Evolutionary conservation across 2,797 vertebrate species (phyloP), one percentile per base, ranked within the genome.

Genomic region (Muscicapa comitata): DNA sequence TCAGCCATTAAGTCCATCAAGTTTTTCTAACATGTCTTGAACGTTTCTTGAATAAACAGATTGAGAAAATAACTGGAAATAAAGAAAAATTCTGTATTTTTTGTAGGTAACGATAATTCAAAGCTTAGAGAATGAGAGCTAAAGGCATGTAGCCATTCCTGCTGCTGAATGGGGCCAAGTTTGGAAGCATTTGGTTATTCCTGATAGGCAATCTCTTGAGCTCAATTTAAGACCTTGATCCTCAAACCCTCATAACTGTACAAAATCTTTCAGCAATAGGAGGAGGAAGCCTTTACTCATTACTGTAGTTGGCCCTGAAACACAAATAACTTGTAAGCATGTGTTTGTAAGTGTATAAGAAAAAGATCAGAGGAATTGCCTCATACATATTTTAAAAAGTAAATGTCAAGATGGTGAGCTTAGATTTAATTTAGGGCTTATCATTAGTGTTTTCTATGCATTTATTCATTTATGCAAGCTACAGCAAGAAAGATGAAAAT

Each of bases 401-500:
- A 82, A 85, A 87, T 47, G 72, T 91, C 93, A 93, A 82, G 90
- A 88, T 79, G 81, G 33, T 57, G 48, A 94, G 80, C 48, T 94
- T 86, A 78, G 73, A 73, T 92, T 95, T 92, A 92, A 95, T 90
- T 92, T 92, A 92, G 51, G 50, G n/a, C 38, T 91, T 59, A 82
- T 63, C 74, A 80, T 92, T 94, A 91, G 65, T 85, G 77, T 67
- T 88, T 91, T 79, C 47, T 59, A 92, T 95, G 95, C 53, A 96
- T 96, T 92, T 95, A 95, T 95, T 94, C 74, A 94, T 94, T 94
- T 92, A 92, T 95, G 89, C 88, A 92, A 87, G 84, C 87, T 95
- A 73, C 42, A 47, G 90, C 78, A 85, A 55, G 88, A 59, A 76
- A 48, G 80, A 88, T 91, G 90, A 91, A 95, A 95, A 93, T 94